Percentiles rank a stretch among this genome's conserved stretches.
phyloP scores from a whole-genome alignment of 53 echinoderm and acorn worm species.

The Henricia sp. region DNA sequence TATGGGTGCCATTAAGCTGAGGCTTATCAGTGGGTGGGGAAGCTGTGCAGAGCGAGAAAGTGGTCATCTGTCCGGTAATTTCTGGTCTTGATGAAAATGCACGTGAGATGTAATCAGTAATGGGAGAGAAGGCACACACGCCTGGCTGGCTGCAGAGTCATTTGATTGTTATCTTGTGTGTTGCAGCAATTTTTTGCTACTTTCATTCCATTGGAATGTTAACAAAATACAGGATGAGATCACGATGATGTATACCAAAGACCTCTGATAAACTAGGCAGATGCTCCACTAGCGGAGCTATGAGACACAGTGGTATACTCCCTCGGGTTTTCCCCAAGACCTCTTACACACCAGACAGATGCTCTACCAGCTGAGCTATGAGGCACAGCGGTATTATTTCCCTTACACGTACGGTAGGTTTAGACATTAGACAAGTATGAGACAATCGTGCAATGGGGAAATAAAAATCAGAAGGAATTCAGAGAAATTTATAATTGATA shows the following conservation, averaged over 20 bases:
- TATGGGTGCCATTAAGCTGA: slow-evolving; percentile 2
- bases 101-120: slow-evolving; percentile 12
- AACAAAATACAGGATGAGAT: too few species aligned
- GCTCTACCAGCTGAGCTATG: too few species aligned
- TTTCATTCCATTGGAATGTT: background rate
- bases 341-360: too few species aligned
- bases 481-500: too few species aligned
- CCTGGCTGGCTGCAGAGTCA: slow-evolving; percentile 1
- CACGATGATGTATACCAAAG: too few species aligned
- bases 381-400: background rate
- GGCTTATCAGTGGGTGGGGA: slow-evolving; percentile 42
- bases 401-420: background rate
- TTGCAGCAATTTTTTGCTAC: background rate
- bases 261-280: too few species aligned
- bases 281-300: too few species aligned
- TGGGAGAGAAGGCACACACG: background rate
- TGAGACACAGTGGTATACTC: too few species aligned
- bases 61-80: slow-evolving; percentile 24
- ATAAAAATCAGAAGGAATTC: too few species aligned
- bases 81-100: background rate
- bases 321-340: too few species aligned
- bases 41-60: background rate
- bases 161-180: slow-evolving; percentile 4
- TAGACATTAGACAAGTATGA: background rate
- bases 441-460: too few species aligned